A percentile compares a stretch with the other conserved stretches of the same genome.
These are phyloP conservation scores for Luffia ferchaultella DNA, from an alignment of 2,888 invertebrate genomes.

Conservation along the genomic window DNA sequence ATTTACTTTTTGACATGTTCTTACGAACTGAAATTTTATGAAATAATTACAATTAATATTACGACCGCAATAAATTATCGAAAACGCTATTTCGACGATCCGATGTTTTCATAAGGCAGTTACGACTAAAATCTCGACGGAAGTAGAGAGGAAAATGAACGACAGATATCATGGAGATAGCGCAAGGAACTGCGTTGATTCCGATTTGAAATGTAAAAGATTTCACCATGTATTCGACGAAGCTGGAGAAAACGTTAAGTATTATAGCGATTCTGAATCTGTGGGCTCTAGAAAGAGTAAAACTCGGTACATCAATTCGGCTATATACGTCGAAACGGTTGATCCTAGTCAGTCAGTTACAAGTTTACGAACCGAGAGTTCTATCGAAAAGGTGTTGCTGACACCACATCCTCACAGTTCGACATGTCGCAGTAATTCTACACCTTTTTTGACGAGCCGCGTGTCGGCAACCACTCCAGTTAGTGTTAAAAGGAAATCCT, in stretches of 20 bases:
- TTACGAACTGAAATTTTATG: too few relatives aligned
- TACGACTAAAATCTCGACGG: background rate
- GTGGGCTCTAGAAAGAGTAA: conserved; percentile 41
- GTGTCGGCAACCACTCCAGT: conserved; percentile 35
- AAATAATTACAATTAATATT: too few relatives aligned
- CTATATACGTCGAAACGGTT: conserved; percentile 65
- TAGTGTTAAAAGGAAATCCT: conserved; percentile 49
- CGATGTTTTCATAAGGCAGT: conserved; percentile 4
- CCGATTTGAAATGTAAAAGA: conserved; percentile 24
- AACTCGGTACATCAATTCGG: conserved; percentile 67
- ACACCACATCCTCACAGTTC: conserved; percentile 51
- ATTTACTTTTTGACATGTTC: too few relatives aligned
- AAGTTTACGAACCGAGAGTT: conserved; percentile 36
- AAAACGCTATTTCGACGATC: too few relatives aligned
- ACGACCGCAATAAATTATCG: too few relatives aligned
- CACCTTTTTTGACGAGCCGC: conserved; percentile 45
- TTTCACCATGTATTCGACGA: conserved; percentile 51
- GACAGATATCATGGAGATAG: conserved; percentile 47
- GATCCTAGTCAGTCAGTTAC: conserved; percentile 47
- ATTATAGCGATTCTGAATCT: conserved; percentile 52
- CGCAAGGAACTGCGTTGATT: conserved; percentile 25
- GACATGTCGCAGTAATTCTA: conserved; percentile 47
- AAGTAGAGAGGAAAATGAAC: conserved; percentile 38
- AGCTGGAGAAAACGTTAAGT: conserved; percentile 50
- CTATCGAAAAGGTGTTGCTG: conserved; percentile 33